phyloP scores from a whole-genome alignment of 2,113 vertebrate genomes.

The Dinomys branickii region DNA sequence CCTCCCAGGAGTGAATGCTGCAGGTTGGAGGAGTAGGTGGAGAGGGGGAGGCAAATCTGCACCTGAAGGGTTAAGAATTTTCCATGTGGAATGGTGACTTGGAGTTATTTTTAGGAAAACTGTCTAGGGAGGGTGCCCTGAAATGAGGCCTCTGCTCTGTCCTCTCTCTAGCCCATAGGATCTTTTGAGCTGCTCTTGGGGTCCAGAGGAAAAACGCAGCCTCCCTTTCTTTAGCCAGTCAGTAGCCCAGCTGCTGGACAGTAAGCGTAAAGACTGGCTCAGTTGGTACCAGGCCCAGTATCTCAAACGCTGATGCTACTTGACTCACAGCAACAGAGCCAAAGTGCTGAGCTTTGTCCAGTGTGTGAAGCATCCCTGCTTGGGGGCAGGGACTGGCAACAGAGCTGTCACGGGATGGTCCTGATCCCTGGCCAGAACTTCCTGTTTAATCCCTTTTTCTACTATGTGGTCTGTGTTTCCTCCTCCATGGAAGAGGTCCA shows the following conservation, averaged over 20 bases:
- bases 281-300: slow-evolving; percentile 77
- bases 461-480: background rate
- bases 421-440: slow-evolving; percentile 55
- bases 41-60: background rate
- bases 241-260: slow-evolving; percentile 55
- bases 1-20: background rate
- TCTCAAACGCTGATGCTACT: slow-evolving; percentile 63
- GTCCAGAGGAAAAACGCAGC: slow-evolving; percentile 27
- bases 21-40: background rate
- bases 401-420: slow-evolving; percentile 53
- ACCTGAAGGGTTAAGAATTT: background rate
- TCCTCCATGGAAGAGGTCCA: background rate
- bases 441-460: slow-evolving; percentile 48
- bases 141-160: background rate
- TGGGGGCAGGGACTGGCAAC: slow-evolving; percentile 53
- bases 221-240: slow-evolving; percentile 58
- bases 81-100: background rate
- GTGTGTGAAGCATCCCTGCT: slow-evolving; percentile 58
- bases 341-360: slow-evolving; percentile 70
- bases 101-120: slow-evolving; percentile 20
- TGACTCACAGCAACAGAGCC: slow-evolving; percentile 55
- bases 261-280: slow-evolving; percentile 56
- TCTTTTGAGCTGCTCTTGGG: background rate
- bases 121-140: background rate
- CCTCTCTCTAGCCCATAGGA: background rate